Conservation (phyloP, 2,797 vertebrate genomes). For the Rhynchonycteris naso region DNA sequence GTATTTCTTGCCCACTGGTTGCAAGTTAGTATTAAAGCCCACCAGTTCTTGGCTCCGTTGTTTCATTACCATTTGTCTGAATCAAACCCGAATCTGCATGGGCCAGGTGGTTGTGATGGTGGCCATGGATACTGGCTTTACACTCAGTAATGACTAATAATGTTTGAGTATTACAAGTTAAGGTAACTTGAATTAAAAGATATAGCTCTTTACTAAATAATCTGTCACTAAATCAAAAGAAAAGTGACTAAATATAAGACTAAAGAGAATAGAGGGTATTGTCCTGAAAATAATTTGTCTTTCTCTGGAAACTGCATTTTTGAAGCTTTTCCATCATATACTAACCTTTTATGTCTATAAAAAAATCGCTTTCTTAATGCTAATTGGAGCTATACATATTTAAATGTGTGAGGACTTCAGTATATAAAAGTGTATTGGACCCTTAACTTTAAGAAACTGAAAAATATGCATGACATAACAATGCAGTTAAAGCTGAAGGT, state of each 20-base stretch:
- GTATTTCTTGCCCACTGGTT: too few relatives aligned
- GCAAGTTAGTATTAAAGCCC: too few relatives aligned
- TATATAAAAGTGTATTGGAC: neutral
- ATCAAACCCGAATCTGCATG: too few relatives aligned
- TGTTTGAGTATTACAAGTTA: neutral
- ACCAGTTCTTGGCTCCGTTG: too few relatives aligned
- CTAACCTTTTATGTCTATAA: neutral
- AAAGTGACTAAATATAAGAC: neutral
- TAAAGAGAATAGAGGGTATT: neutral
- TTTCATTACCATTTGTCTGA: too few relatives aligned
- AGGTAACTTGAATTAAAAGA: neutral
- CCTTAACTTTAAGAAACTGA: neutral
- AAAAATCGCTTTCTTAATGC: neutral
- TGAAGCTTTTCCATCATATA: neutral
- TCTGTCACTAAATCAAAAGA: neutral
- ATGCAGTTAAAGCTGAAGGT: neutral
- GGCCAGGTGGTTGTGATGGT: too few relatives aligned
- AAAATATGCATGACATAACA: neutral
- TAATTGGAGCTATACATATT: neutral
- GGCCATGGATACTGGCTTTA: too few relatives aligned
- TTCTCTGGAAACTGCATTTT: neutral
- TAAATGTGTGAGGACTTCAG: neutral
- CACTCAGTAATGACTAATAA: neutral
- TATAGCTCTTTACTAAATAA: neutral
- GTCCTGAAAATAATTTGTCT: neutral